A percentile compares a stretch with the other conserved stretches of the same genome.
Conservation (phyloP, 37 sponge, comb jelly and placozoan species). For the Haliclona indistincta region DNA sequence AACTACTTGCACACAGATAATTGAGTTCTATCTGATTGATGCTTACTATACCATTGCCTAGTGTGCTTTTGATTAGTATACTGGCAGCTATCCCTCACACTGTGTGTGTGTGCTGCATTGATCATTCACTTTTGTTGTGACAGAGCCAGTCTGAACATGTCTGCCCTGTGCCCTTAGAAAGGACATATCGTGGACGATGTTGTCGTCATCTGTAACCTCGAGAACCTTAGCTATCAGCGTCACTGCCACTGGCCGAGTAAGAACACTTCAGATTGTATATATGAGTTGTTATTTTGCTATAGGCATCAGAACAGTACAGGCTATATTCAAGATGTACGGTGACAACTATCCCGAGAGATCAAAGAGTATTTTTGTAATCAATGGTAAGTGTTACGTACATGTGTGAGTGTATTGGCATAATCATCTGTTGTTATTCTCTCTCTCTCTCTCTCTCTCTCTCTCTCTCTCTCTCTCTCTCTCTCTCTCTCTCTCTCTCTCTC, state of each 20-base stretch:
- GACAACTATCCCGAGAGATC: constrained; percentile 17
- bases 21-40: not conserved
- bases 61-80: too few relatives aligned
- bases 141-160: too few relatives aligned
- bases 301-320: not conserved
- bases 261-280: too few relatives aligned
- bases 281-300: too few relatives aligned
- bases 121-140: too few relatives aligned
- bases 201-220: constrained; percentile 55
- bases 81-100: not conserved
- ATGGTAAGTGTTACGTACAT: constrained; percentile 13
- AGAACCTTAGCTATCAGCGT: constrained; percentile 58
- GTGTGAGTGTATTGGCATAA: too few relatives aligned
- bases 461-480: not conserved
- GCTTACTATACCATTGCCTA: too few relatives aligned
- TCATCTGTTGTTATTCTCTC: not conserved
- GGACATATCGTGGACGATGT: constrained; percentile 44
- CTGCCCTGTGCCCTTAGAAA: too few relatives aligned
- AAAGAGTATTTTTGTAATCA: not conserved
- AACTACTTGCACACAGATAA: not conserved
- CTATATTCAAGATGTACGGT: not conserved
- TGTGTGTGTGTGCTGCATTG: too few relatives aligned
- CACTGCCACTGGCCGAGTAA: constrained; percentile 81
- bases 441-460: not conserved
- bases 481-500: constrained; percentile 42